Base-by-base conservation (phyloP, 2,797 vertebrate species). In the Hipposideros larvatus region DNA sequence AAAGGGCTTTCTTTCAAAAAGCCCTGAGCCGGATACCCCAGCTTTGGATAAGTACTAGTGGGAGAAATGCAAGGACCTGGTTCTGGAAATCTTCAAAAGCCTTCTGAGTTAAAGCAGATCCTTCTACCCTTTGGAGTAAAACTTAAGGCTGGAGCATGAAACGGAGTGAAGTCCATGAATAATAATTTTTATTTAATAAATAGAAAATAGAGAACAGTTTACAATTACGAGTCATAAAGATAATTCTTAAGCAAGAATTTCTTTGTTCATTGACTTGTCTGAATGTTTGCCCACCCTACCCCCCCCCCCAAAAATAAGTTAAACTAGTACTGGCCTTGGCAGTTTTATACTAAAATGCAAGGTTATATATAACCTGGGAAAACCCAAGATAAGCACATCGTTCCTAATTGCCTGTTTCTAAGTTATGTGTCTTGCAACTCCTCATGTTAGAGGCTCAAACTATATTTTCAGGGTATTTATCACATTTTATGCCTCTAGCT, bases 41-140 rank as follows among this genome's bases (percentile, higher is more conserved):
- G 87, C 87, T 96, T 71, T 11, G 94, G 78, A 96, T 91, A 98
- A 98, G 70, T 87, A 90, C 94, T 97, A 94, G 97, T 96, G 94
- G 97, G 96, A 96, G 97, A 97, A 97, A 96, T 65, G 79, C 97
- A 96, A 94, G 85, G 71, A 93, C 90, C 41, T 4, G 31, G 55
- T 88, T 98, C 96, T 97, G 93, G 78, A 87, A 98, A 59, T 37
- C 95, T 97, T 98, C 90, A 96, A 84, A 96, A 97, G 48, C n/a
- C 19, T 89, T 89, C 53, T 97, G 91, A 96, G 97, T 83, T 97
- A 94, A 98, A 98, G 48, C 48, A 95, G 85, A 97, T 91, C 55
- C 78, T 96, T 93, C 84, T 28, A 74, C 43, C 71, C 94, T 97
- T 97, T 46, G 14, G 92, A 96, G 78, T 93, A 96, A 97, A 97